A percentile compares a stretch with the other conserved stretches of the same genome.
phyloP scores from a whole-genome alignment of 2,888 invertebrate genomes.

The Galeopsomyia nigrocyanea region DNA sequence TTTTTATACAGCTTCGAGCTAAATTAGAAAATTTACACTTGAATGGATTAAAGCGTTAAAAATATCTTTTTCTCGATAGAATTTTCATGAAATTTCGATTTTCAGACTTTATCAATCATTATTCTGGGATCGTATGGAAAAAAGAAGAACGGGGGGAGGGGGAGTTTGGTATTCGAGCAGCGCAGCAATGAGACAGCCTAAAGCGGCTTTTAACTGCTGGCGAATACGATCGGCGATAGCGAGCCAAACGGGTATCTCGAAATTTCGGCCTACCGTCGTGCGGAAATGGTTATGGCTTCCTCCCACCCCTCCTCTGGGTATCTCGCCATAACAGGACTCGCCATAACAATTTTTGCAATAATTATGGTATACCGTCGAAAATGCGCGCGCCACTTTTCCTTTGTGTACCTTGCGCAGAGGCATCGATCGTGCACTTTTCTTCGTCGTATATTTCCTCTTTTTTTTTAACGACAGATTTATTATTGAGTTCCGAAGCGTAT shows the following conservation, averaged over 20 bases:
- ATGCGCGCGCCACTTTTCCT: not conserved
- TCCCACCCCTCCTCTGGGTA: not conserved
- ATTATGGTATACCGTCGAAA: not conserved
- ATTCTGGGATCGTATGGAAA: no score
- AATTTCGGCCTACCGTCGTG: not conserved
- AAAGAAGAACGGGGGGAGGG: not conserved
- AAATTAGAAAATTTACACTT: no score
- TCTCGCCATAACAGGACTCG: not conserved
- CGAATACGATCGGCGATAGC: not conserved
- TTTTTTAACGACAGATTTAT: conserved; percentile 17
- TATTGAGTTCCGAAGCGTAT: conserved; percentile 18
- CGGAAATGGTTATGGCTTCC: conserved; percentile 36
- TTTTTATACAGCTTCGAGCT: no score
- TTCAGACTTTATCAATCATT: no score
- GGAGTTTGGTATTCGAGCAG: not conserved
- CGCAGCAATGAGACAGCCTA: no score
- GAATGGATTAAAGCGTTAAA: no score
- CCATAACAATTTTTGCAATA: not conserved
- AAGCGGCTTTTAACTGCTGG: no score
- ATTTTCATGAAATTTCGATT: no score
- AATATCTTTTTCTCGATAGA: no score
- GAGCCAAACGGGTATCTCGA: no score
- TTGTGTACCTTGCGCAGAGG: not conserved
- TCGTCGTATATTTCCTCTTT: not conserved
- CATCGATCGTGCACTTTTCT: conserved; percentile 7